Evolutionary conservation across 2,888 invertebrate species (phyloP), one percentile per base, ranked within the genome.

Genomic region (Parthenolecanium corni): DNA sequence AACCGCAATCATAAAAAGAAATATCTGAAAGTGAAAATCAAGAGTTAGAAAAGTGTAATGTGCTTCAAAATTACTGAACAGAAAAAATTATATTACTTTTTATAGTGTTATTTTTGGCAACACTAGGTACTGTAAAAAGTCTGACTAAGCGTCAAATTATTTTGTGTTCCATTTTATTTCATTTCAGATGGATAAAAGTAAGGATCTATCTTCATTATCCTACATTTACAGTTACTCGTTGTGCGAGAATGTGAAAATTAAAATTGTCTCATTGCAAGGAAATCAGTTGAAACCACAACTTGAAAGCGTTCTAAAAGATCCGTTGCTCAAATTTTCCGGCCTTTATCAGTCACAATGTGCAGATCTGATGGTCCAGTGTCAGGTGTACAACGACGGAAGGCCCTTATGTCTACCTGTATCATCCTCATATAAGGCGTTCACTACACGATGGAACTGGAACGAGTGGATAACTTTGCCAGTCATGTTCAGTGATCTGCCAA

Each of bases 251-350:
- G 80, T 95, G 42, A 86, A 90, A 77, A 86, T 95, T 67, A 94
- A 95, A 81, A 86, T 95, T 90, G 94, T 95, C 6, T 92, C 93
- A 1, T 76, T 97, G 65, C 95, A 96, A 78, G 96, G 96, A 1
- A 86, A 86, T 72, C 80, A 88, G 64, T 80, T 86, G 54, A 85
- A 89, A 71, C 91, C 90, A 0, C 86, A 88, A 70, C 93, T 89
- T 78, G 88, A 90, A 70, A 86, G 89, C 71, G 75, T 96, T 3
- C 77, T 95, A 1, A 80, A 83, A 21, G 88, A 95, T 72, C 93
- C 94, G 0, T 84, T 92, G 79, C 77, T 95, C 57, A 88, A 90
- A 71, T 93, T 87, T 74, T 92, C 92, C 0, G 95, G 94, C 0
- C 76, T 90, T 1, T 90, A 89, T 72, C 86, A 88, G 67, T 84